Conservation (phyloP, 2,797 vertebrate genomes). For the Protonibea diacanthus region DNA sequence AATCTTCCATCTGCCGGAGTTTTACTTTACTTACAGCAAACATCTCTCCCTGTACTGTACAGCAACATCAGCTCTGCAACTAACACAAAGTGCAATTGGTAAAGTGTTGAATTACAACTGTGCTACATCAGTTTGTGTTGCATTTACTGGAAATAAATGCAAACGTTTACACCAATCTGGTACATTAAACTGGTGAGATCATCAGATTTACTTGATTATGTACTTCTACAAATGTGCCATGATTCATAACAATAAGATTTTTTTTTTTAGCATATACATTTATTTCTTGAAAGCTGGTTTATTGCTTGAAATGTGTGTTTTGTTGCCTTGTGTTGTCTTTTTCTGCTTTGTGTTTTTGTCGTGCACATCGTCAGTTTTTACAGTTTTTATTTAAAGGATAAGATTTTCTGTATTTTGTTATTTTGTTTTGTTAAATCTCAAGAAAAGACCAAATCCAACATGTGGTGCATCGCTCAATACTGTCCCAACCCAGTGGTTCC, state of each 20-base stretch:
- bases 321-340: slow-evolving; percentile 43
- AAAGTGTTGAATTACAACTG: slow-evolving; percentile 21
- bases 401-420: slow-evolving; percentile 2
- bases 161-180: slow-evolving; percentile 46
- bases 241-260: slow-evolving; percentile 36
- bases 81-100: slow-evolving; percentile 28
- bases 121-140: slow-evolving; percentile 24
- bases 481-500: neutral
- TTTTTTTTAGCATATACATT: slow-evolving; percentile 16
- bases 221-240: slow-evolving; percentile 45
- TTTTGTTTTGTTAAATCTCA: slow-evolving; percentile 21
- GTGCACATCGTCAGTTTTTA: slow-evolving; percentile 29
- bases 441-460: slow-evolving; percentile 23
- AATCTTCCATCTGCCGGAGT: slow-evolving; percentile 20
- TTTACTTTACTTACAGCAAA: slow-evolving; percentile 22
- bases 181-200: slow-evolving; percentile 40
- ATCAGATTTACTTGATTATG: slow-evolving; percentile 43
- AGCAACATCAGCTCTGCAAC: slow-evolving; percentile 7
- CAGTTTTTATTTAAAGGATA: slow-evolving; percentile 37
- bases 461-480: neutral
- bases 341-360: slow-evolving; percentile 13
- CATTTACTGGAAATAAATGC: slow-evolving; percentile 45
- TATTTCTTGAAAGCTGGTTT: slow-evolving; percentile 48
- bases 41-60: slow-evolving; percentile 39
- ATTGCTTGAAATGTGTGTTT: slow-evolving; percentile 65